Evolutionary conservation across 2,113 vertebrate species (phyloP), one percentile per base, ranked within the genome.

Genomic region (Poeciliopsis retropinna): DNA sequence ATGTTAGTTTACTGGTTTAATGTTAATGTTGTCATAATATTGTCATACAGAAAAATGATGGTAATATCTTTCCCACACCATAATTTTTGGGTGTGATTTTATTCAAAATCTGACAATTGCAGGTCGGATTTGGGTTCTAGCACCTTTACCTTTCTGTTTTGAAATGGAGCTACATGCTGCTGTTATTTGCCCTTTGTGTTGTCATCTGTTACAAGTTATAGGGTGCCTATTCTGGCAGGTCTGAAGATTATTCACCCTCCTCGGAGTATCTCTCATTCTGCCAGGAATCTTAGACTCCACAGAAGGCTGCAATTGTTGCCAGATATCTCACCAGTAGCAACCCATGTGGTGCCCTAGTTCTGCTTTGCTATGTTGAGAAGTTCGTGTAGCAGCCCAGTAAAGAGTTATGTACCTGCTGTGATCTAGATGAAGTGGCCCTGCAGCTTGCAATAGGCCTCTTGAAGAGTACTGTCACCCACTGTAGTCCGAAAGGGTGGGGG

Each of bases 401-500:
- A 30, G 60, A 27, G 25, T 32, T 71, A 15, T 29, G 25, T 51
- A 72, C 34, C 51, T 67, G 51, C 63, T 67, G 41, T 37, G 51
- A 61, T 47, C 63, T 78, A 31, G 28, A 60, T 71, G 30, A 54
- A 78, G 6, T 72, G 69, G 39, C 2, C 11, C 0, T 66, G 60
- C 37, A 66, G 51, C 51, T 66, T 30, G 1, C 51, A n/a, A 4
- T n/a, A 15, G 32, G 19, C n/a, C 30, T 65, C 39, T 70, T 57
- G 32, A 51, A 70, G 61, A 64, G 61, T 32, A 64, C 60, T 39
- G 44, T 77, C 63, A 32, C 44, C 67, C 30, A 61, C 62, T 77
- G 44, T 30, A 57, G 27, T 77, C 44, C 25, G 25, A 14, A 69
- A 39, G 22, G 60, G 13, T 70, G 61, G 67, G 13, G 41, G 11